Percentiles rank a stretch among this genome's conserved stretches.
phyloP scores from a whole-genome alignment of 2,797 vertebrate species.

The Falco peregrinus region DNA sequence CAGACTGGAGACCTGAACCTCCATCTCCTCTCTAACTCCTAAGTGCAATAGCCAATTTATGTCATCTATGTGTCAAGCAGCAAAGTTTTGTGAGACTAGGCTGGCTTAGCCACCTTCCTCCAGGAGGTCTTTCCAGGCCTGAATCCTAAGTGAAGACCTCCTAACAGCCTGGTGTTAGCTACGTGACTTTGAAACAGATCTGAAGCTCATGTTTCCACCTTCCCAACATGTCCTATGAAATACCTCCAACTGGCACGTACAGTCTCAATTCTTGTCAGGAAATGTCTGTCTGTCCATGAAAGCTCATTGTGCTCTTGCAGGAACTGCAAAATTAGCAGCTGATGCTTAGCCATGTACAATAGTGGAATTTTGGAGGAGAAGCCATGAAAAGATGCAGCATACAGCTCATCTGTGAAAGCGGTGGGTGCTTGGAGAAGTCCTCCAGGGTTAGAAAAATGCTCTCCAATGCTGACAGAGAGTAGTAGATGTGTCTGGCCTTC shows the following conservation, averaged over 20 bases:
- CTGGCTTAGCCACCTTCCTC: not conserved
- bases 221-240: not conserved
- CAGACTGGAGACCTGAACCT: not conserved
- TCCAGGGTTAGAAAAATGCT: not conserved
- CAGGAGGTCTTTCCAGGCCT: not conserved
- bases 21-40: not conserved
- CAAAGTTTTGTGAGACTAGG: not conserved
- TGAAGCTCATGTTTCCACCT: not conserved
- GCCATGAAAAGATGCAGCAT: not conserved
- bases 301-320: not conserved
- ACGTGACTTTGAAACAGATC: not conserved
- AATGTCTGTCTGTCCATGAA: not conserved
- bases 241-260: not conserved
- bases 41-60: not conserved
- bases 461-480: not conserved
- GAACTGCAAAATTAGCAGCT: not conserved
- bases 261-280: not conserved
- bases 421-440: not conserved
- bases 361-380: not conserved
- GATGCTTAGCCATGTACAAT: not conserved
- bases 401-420: not conserved
- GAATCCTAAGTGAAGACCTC: not conserved
- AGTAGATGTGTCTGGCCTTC: too few species aligned
- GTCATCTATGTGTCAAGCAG: not conserved
- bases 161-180: not conserved